phyloP scores from a whole-genome alignment of 2,797 vertebrate species.

The Ptychobarbus kaznakovi region DNA sequence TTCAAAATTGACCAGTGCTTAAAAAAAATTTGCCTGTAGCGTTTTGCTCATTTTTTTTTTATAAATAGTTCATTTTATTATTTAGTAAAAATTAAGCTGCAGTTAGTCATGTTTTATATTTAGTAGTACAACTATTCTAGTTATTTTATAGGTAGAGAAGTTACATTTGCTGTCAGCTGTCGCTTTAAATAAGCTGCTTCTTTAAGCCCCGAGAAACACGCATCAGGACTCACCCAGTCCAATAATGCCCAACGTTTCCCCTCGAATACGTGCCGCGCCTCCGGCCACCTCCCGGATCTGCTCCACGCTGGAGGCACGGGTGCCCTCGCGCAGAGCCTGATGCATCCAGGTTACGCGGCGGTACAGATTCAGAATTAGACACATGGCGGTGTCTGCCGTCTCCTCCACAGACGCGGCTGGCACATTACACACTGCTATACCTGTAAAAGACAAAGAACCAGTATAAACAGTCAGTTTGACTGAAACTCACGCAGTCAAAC shows the following conservation, averaged over 20 bases:
- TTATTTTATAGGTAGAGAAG: neutral
- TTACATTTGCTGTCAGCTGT: neutral
- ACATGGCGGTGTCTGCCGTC: conserved; percentile 84
- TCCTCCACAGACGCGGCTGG: conserved; percentile 84
- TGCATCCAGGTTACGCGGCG: conserved; percentile 84
- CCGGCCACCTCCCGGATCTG: conserved; percentile 85
- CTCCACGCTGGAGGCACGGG: conserved; percentile 80
- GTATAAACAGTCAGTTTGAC: neutral
- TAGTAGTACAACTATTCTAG: neutral
- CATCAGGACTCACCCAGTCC: conserved; percentile 77
- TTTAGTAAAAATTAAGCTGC: neutral
- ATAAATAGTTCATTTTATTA: neutral
- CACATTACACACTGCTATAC: conserved; percentile 85
- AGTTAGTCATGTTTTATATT: neutral
- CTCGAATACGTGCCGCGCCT: conserved; percentile 83
- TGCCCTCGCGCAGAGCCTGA: conserved; percentile 83
- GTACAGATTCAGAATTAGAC: conserved; percentile 84
- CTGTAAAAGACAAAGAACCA: conserved; percentile 57
- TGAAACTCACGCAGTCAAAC: neutral
- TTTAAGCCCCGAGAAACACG: neutral
- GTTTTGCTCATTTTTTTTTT: neutral
- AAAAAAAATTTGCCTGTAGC: neutral
- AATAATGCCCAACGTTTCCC: conserved; percentile 85
- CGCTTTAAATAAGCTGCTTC: neutral
- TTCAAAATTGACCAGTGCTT: no score